These are phyloP conservation scores for Oxytorus armatus DNA, from an alignment of 2,888 invertebrate species.

Conservation along the genomic window DNA sequence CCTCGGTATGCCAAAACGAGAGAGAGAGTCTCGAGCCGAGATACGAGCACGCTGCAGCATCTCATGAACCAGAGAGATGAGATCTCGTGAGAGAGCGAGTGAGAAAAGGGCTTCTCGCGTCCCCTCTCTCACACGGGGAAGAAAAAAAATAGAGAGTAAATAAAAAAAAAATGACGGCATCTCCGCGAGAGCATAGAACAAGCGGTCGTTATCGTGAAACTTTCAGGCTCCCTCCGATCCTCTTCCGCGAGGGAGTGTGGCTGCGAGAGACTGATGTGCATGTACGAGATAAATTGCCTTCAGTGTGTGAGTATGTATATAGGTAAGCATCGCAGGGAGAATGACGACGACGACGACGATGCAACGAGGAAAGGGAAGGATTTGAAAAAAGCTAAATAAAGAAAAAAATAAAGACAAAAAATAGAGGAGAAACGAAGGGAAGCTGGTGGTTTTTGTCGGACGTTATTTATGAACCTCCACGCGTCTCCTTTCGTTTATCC, in stretches of 20 bases:
- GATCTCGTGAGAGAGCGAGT: constrained; percentile 17
- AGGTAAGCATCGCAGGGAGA: not conserved
- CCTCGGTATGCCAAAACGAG: constrained; percentile 46
- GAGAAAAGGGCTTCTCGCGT: too few relatives aligned
- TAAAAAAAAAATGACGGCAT: constrained; percentile 44
- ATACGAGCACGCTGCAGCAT: constrained; percentile 59
- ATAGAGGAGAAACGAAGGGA: constrained; percentile 42
- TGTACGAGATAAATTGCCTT: constrained; percentile 51
- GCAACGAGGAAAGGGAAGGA: constrained; percentile 3
- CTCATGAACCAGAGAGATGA: constrained; percentile 14
- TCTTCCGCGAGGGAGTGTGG: constrained; percentile 40
- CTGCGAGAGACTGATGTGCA: constrained; percentile 29
- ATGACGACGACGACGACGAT: constrained; percentile 27
- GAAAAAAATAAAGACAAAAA: constrained; percentile 20
- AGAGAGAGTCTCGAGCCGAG: constrained; percentile 29
- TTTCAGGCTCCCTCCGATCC: constrained; percentile 55
- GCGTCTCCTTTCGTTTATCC: constrained; percentile 55
- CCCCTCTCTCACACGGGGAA: too few relatives aligned
- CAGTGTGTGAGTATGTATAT: not conserved
- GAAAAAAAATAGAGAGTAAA: constrained; percentile 57
- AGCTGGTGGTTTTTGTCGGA: constrained; percentile 62
- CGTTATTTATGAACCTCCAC: constrained; percentile 66
- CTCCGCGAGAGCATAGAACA: constrained; percentile 57
- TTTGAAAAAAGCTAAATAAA: constrained; percentile 20
- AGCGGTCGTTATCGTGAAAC: constrained; percentile 68